Conservation (phyloP, 1,140 invertebrate genomes). For the Hylaeus volcanicus region DNA sequence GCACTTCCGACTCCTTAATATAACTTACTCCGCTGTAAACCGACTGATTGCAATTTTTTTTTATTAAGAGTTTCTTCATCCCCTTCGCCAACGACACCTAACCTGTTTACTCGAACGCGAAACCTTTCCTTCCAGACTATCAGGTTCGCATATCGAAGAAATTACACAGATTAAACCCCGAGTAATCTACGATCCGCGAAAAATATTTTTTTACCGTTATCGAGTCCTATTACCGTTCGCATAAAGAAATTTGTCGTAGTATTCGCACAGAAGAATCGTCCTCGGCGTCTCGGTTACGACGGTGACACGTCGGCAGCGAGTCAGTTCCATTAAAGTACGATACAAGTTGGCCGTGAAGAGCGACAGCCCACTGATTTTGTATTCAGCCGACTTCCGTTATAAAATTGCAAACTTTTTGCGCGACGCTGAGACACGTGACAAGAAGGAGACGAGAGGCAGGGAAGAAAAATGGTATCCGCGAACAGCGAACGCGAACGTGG, state of each 20-base stretch:
- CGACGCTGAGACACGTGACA: conserved; percentile 45
- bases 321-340: conserved; percentile 68
- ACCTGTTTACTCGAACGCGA: neutral
- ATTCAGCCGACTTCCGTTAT: conserved; percentile 74
- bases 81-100: neutral
- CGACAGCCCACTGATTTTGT: conserved; percentile 71
- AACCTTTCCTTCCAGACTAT: neutral
- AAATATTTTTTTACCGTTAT: neutral
- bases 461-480: conserved; percentile 41
- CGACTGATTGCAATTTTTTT: neutral
- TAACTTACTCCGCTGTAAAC: neutral
- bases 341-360: conserved; percentile 63
- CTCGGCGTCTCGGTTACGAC: conserved; percentile 17
- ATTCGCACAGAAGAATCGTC: conserved; percentile 18
- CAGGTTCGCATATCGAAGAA: neutral
- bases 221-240: neutral
- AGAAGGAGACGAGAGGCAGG: conserved; percentile 48
- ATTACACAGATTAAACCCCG: too few species aligned
- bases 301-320: conserved; percentile 22
- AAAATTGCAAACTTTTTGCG: conserved; percentile 72
- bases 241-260: neutral
- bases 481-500: conserved; percentile 4
- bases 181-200: too few species aligned
- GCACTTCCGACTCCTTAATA: neutral
- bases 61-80: neutral